phyloP scores from a whole-genome alignment of 2,888 invertebrate species.

The Parthenolecanium corni region DNA sequence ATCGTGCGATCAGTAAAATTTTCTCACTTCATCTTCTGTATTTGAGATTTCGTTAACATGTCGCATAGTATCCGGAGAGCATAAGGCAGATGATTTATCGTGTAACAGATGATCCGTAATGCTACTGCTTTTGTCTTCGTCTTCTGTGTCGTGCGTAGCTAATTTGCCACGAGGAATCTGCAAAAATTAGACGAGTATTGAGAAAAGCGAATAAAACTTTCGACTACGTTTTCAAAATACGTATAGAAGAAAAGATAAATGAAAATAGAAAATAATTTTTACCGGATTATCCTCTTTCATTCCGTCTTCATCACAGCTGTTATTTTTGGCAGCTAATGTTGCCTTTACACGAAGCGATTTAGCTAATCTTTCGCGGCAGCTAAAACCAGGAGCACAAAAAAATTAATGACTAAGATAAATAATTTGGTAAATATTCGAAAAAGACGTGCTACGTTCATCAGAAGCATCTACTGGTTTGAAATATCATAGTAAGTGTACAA shows the following conservation, averaged over 20 bases:
- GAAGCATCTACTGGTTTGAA: too few relatives aligned
- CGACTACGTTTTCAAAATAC: too few relatives aligned
- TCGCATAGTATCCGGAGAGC: neutral
- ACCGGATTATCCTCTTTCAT: neutral
- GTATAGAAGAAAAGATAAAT: too few relatives aligned
- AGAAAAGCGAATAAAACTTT: too few relatives aligned
- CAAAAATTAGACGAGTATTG: neutral
- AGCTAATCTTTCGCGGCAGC: neutral
- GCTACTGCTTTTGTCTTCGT: slow-evolving; percentile 5
- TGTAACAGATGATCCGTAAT: neutral
- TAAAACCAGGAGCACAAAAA: too few relatives aligned
- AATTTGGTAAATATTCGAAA: neutral
- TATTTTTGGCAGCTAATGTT: neutral
- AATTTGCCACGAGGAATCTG: neutral
- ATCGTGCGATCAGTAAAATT: too few relatives aligned
- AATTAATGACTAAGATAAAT: too few relatives aligned
- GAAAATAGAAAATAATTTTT: neutral
- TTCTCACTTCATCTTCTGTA: neutral
- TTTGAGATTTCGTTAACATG: neutral
- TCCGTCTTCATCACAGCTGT: neutral
- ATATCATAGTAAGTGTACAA: too few relatives aligned
- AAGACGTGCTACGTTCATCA: neutral
- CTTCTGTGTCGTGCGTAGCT: neutral
- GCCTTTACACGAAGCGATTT: neutral
- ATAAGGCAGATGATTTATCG: neutral